Evolutionary conservation across 2,888 invertebrate genomes (phyloP).

Genomic region (Volucella inanis): DNA sequence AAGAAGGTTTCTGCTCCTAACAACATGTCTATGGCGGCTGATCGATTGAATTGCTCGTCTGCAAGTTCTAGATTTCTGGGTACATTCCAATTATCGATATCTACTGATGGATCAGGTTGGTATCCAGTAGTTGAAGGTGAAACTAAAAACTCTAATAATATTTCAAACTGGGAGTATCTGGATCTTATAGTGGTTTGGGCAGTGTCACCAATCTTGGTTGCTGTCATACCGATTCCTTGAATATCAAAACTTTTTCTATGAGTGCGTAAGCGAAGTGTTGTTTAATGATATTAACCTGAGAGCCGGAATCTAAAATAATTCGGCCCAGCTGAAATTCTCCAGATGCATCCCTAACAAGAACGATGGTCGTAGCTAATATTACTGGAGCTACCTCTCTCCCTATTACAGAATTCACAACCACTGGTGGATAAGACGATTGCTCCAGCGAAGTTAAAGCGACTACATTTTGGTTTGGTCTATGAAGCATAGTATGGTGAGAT

Average conservation of each 20-base stretch:
- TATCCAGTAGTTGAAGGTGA: constrained; percentile 65
- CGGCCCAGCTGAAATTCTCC: constrained; percentile 44
- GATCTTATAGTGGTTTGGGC: constrained; percentile 53
- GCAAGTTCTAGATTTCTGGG: constrained; percentile 55
- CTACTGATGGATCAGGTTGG: constrained; percentile 51
- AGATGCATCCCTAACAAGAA: constrained; percentile 51
- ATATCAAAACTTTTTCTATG: constrained; percentile 26
- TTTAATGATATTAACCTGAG: constrained; percentile 52
- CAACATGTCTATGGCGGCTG: constrained; percentile 45
- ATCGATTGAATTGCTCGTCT: constrained; percentile 50
- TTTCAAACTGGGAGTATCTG: constrained; percentile 48
- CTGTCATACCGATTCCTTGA: constrained; percentile 41
- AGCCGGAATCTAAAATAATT: constrained; percentile 49
- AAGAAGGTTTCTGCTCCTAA: constrained; percentile 50
- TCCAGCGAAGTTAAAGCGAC: background rate
- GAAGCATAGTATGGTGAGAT: constrained; percentile 3
- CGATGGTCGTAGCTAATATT: constrained; percentile 69
- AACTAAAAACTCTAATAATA: constrained; percentile 34
- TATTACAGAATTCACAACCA: background rate
- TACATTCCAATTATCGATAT: constrained; percentile 40
- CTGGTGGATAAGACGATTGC: background rate
- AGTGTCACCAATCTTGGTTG: constrained; percentile 40
- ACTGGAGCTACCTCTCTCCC: constrained; percentile 10
- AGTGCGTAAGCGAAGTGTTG: background rate
- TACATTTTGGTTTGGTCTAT: background rate